Conservation (phyloP, 2,888 invertebrate species). For the Galeopsomyia nigrocyanea region DNA sequence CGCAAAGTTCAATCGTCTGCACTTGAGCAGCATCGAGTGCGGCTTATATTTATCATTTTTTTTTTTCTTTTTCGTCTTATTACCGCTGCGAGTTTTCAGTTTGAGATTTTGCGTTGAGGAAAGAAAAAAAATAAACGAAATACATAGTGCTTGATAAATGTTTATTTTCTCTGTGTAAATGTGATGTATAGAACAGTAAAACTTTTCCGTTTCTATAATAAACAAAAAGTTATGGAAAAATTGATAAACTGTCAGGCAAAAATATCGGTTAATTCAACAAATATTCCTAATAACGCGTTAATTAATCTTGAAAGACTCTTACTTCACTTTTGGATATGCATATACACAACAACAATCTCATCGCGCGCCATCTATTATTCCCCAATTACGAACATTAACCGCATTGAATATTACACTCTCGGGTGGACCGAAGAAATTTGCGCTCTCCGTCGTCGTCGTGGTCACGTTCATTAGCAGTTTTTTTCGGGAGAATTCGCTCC, state of each 20-base stretch:
- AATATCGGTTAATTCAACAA: too few species aligned
- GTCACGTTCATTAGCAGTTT: conserved; percentile 38
- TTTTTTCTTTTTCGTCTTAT: conserved; percentile 5
- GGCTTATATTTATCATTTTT: conserved; percentile 41
- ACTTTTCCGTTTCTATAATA: too few species aligned
- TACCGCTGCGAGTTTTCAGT: too few species aligned
- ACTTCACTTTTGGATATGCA: conserved; percentile 41
- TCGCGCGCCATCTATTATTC: conserved; percentile 34
- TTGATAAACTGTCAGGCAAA: too few species aligned
- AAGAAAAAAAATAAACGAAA: too few species aligned
- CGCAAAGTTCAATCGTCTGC: conserved; percentile 46
- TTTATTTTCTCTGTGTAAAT: too few species aligned
- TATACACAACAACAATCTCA: conserved; percentile 3
- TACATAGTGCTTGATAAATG: too few species aligned
- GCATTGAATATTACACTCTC: neutral
- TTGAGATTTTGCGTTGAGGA: too few species aligned
- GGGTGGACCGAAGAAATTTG: conserved; percentile 41
- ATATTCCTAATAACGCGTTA: conserved; percentile 36
- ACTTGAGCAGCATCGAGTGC: conserved; percentile 43
- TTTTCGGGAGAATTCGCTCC: conserved; percentile 17
- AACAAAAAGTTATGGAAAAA: too few species aligned
- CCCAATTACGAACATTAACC: conserved; percentile 41
- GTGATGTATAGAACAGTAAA: too few species aligned
- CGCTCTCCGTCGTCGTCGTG: neutral
- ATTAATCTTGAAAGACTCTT: conserved; percentile 35